Evolutionary conservation across 2,888 invertebrate species (phyloP).

Genomic region (Melinaea marsaeus): DNA sequence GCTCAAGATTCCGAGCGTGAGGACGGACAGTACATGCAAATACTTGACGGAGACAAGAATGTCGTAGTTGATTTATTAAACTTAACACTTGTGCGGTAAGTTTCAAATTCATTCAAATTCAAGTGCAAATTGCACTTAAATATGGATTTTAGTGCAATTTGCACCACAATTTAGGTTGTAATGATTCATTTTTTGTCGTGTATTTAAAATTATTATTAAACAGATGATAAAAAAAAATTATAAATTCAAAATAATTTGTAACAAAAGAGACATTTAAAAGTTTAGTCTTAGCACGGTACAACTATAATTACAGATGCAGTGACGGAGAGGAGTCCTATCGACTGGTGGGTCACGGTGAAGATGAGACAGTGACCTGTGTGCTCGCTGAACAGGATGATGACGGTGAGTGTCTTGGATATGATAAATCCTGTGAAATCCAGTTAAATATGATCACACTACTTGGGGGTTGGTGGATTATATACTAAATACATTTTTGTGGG

Average conservation of each 20-base stretch:
- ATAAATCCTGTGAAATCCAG: too few relatives aligned
- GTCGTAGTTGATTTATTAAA: constrained; percentile 61
- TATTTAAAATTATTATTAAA: too few relatives aligned
- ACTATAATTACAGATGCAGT: constrained; percentile 42
- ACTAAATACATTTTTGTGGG: too few relatives aligned
- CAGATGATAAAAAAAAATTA: too few relatives aligned
- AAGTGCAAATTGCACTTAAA: neutral
- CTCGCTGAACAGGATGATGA: constrained; percentile 50
- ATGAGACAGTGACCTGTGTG: constrained; percentile 58
- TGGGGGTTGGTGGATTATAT: too few relatives aligned
- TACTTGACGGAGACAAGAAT: constrained; percentile 47
- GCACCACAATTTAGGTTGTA: neutral
- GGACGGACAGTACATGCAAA: constrained; percentile 45
- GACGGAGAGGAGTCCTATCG: constrained; percentile 55
- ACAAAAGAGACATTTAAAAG: too few relatives aligned
- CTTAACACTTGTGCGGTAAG: constrained; percentile 60
- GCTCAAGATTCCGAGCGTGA: constrained; percentile 25
- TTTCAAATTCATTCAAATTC: constrained; percentile 12
- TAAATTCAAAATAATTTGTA: too few relatives aligned
- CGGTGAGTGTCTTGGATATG: constrained; percentile 24
- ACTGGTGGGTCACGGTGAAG: constrained; percentile 46
- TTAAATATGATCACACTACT: too few relatives aligned
- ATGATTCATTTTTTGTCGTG: too few relatives aligned
- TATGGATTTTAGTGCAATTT: neutral
- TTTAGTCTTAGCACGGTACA: too few relatives aligned